phyloP scores from a whole-genome alignment of 1,140 invertebrate species.

The Oncopodura yosiiana region DNA sequence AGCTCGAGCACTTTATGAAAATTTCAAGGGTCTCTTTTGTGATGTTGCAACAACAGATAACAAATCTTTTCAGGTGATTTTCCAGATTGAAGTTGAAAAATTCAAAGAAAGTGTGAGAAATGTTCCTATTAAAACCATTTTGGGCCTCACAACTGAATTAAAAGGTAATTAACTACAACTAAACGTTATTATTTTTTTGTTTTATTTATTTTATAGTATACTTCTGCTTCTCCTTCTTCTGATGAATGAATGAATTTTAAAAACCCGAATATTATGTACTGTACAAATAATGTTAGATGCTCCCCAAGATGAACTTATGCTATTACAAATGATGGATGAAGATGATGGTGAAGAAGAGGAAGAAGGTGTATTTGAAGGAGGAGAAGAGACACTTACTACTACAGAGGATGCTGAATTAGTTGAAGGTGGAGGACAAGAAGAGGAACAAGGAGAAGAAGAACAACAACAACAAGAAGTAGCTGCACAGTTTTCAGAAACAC shows the following conservation, averaged over 20 bases:
- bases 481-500: background rate
- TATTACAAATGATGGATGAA: background rate
- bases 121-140: conserved; percentile 9
- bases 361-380: background rate
- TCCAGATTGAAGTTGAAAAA: conserved; percentile 24
- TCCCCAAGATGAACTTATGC: background rate
- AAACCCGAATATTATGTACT: background rate
- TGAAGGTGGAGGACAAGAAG: background rate
- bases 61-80: conserved; percentile 23
- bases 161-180: background rate
- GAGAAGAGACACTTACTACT: background rate
- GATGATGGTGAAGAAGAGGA: too few species aligned
- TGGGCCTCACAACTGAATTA: conserved; percentile 8
- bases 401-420: background rate
- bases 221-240: background rate
- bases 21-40: conserved; percentile 27
- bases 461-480: background rate
- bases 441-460: background rate
- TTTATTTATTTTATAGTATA: background rate
- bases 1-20: conserved; percentile 19
- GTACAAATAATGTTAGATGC: background rate
- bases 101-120: conserved; percentile 10
- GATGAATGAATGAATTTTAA: background rate
- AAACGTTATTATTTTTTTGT: background rate
- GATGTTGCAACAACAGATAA: background rate